Evolutionary conservation across 2,888 invertebrate genomes (phyloP).

Genomic region (Drosophila kambysellisi): DNA sequence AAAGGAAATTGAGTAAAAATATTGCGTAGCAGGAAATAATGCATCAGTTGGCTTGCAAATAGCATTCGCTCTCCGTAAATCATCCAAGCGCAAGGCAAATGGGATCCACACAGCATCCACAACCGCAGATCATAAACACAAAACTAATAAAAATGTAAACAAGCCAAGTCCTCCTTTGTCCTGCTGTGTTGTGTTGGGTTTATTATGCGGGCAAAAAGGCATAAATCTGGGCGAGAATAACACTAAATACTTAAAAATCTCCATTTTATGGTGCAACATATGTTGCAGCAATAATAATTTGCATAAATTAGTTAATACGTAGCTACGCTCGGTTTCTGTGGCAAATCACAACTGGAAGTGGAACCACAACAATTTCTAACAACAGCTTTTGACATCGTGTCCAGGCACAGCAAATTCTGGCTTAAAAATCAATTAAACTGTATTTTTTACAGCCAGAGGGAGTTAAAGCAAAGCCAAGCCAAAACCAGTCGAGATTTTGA

Average conservation of each 20-base stretch:
- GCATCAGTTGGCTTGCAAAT: background rate
- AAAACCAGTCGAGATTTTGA: conserved; percentile 58
- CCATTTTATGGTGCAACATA: conserved; percentile 77
- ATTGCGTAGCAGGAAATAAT: background rate
- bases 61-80: conserved; percentile 40
- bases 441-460: conserved; percentile 66
- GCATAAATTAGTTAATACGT: conserved; percentile 76
- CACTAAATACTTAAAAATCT: conserved; percentile 81
- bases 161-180: conserved; percentile 23
- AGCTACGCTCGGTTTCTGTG: conserved; percentile 54
- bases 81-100: conserved; percentile 49
- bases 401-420: conserved; percentile 73
- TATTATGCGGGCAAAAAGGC: conserved; percentile 57
- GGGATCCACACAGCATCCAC: conserved; percentile 31
- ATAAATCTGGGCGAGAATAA: conserved; percentile 75
- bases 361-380: conserved; percentile 72
- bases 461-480: conserved; percentile 27
- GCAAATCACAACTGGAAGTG: conserved; percentile 41
- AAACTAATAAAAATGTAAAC: conserved; percentile 79
- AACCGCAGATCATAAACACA: conserved; percentile 76
- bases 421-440: conserved; percentile 80
- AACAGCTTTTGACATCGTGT: conserved; percentile 79
- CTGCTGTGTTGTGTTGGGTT: conserved; percentile 38
- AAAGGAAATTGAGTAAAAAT: background rate
- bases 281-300: conserved; percentile 80